Base-by-base conservation (phyloP, 1,140 invertebrate species). In the Procambarus virginalis region DNA sequence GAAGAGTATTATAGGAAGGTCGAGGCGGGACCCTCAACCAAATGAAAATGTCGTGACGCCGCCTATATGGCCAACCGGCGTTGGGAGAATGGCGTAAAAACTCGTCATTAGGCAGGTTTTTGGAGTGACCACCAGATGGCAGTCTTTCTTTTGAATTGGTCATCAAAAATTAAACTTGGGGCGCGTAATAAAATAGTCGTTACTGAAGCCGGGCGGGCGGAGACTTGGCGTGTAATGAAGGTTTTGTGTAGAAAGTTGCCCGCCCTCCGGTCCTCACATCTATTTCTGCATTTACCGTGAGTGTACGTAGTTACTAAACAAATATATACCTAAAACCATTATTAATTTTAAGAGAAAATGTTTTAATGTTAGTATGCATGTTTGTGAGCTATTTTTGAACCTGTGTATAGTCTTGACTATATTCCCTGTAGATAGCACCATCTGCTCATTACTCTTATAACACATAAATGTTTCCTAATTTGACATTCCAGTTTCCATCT, bases 111-210 rank as follows among this genome's bases (percentile, higher is more conserved):
- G 48, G 78, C 79, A 49, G 86, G 86, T 55, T 80, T 88, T 60
- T 81, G 77, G 58, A 78, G 86, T 88, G 78, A 81, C 86, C 86
- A 81, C 78, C 86, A 88, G 86, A 88, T 88, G 86, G 77, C 78
- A 58, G 86, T 45, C 86, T 80, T 81, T 88, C 86, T 88, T 88
- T 82, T 86, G 84, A 86, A 86, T 77, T 88, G 79, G 86, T 88
- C 86, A 88, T 88, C 86, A 88, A 81, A 88, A 88, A 88, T 88
- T 88, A 81, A 70, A 88, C 78, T 88, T 81, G 86, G 86, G 77
- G 20, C 48, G 46, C 77, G 86, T 22, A 81, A 88, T 88, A 75
- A 75, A 88, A 88, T 88, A 81, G 77, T 88, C 86, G 86, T 88
- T 88, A 88, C 78, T 80, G 78, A 80, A 81, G 49, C 60, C 58